Evolutionary conservation across 1,140 invertebrate genomes (phyloP).

Genomic region (Drosophila bipectinata): DNA sequence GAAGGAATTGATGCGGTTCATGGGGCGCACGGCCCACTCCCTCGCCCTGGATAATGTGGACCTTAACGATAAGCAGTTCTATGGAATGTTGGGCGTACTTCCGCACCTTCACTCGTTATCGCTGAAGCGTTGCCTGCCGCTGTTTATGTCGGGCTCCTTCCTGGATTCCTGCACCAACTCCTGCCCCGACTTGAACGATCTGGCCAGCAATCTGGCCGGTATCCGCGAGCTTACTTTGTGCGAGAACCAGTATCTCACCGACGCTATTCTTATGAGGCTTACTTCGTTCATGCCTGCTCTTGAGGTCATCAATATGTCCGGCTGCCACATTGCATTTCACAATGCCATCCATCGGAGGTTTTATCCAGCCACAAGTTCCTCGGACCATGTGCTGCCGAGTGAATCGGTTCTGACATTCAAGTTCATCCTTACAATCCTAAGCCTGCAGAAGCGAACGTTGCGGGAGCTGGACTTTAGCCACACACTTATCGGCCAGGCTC

Average conservation of each 20-base stretch:
- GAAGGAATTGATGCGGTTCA: constrained; percentile 82
- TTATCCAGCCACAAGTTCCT: constrained; percentile 85
- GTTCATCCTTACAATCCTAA: constrained; percentile 87
- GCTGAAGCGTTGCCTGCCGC: constrained; percentile 87
- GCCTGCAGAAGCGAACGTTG: constrained; percentile 85
- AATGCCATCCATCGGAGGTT: constrained; percentile 87
- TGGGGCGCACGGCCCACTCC: constrained; percentile 80
- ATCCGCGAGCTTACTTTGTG: constrained; percentile 87
- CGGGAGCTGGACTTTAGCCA: constrained; percentile 87
- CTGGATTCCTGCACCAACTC: constrained; percentile 85
- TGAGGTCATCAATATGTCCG: constrained; percentile 86
- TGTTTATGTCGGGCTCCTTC: constrained; percentile 89
- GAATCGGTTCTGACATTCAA: constrained; percentile 89
- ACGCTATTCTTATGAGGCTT: constrained; percentile 88
- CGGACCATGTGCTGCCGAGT: constrained; percentile 69
- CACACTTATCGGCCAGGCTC: constrained; percentile 87
- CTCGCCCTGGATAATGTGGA: constrained; percentile 86
- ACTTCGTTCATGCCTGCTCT: constrained; percentile 86
- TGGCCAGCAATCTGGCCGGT: constrained; percentile 85
- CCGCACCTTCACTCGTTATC: constrained; percentile 86
- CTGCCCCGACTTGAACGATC: constrained; percentile 81
- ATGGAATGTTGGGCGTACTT: constrained; percentile 86
- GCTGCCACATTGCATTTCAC: constrained; percentile 89
- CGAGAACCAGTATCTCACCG: constrained; percentile 89
- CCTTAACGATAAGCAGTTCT: constrained; percentile 87